phyloP scores from a whole-genome alignment of 1,140 invertebrate genomes.

The Achatina immaculata region DNA sequence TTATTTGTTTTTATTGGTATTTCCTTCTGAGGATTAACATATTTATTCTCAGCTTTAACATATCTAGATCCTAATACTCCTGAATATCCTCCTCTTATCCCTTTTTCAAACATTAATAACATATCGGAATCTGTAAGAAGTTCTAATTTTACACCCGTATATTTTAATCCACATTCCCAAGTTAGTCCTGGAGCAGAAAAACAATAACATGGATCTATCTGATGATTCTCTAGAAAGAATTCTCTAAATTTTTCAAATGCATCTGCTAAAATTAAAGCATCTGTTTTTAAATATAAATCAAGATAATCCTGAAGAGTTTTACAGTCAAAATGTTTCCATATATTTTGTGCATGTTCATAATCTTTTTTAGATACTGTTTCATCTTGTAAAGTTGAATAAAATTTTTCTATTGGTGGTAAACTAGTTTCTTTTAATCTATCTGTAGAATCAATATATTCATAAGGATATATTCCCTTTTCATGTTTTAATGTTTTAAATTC shows the following conservation, averaged over 20 bases:
- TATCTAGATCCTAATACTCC: constrained; percentile 42
- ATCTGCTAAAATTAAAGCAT: constrained; percentile 53
- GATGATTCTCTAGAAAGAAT: constrained; percentile 44
- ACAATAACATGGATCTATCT: constrained; percentile 56
- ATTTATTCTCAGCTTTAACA: constrained; percentile 33
- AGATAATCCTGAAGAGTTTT: constrained; percentile 9
- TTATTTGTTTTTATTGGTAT: no score
- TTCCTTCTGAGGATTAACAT: background rate
- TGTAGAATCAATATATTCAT: constrained; percentile 4
- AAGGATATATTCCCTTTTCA: background rate
- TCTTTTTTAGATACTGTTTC: background rate
- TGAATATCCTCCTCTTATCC: constrained; percentile 36
- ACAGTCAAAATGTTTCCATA: background rate
- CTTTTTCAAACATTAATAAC: constrained; percentile 36
- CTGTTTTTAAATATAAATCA: constrained; percentile 22
- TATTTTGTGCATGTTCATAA: background rate
- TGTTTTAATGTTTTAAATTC: constrained; percentile 2
- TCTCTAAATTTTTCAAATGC: constrained; percentile 71
- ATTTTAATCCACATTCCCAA: constrained; percentile 53
- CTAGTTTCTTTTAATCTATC: background rate
- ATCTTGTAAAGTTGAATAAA: constrained; percentile 5
- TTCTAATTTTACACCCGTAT: constrained; percentile 52
- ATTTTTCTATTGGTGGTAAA: background rate
- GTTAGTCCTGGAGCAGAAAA: constrained; percentile 53
- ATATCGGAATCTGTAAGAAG: constrained; percentile 37